Conservation (phyloP, 2,797 vertebrate species). For the Acanthurus leucopareius region DNA sequence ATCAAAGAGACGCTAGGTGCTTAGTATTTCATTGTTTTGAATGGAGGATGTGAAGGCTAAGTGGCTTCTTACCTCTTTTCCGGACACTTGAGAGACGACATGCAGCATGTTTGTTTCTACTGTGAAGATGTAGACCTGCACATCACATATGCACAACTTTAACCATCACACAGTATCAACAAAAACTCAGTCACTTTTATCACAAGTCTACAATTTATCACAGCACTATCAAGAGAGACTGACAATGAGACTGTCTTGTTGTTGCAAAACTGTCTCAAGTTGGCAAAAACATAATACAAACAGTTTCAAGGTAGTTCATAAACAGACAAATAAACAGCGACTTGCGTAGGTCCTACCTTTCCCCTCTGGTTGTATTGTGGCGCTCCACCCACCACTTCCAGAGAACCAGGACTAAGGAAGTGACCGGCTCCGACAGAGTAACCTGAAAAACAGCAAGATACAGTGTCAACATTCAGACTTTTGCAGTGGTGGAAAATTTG, state of each 20-base stretch:
- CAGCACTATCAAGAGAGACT: neutral
- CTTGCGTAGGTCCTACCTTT: constrained; percentile 86
- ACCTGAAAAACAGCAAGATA: constrained; percentile 81
- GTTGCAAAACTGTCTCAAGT: neutral
- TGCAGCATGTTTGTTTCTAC: constrained; percentile 79
- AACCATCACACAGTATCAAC: neutral
- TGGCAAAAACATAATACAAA: neutral
- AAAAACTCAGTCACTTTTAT: neutral
- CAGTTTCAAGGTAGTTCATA: neutral
- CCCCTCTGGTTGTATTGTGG: constrained; percentile 95
- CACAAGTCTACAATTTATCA: neutral
- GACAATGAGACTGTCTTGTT: neutral
- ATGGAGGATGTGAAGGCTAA: constrained; percentile 10
- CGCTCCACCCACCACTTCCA: constrained; percentile 94
- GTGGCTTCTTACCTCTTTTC: constrained; percentile 88
- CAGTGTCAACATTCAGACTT: neutral
- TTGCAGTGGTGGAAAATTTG: neutral
- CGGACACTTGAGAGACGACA: constrained; percentile 87
- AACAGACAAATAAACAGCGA: neutral
- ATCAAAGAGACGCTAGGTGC: neutral
- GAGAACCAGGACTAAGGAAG: constrained; percentile 84
- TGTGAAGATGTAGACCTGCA: constrained; percentile 92
- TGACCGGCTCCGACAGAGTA: constrained; percentile 95
- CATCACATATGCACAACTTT: neutral
- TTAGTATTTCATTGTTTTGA: constrained; percentile 3